A percentile compares a stretch with the other conserved stretches of the same genome.
These are phyloP conservation scores for Pseudanteris insignis DNA, from an alignment of 2,888 invertebrate species.

Conservation along the genomic window DNA sequence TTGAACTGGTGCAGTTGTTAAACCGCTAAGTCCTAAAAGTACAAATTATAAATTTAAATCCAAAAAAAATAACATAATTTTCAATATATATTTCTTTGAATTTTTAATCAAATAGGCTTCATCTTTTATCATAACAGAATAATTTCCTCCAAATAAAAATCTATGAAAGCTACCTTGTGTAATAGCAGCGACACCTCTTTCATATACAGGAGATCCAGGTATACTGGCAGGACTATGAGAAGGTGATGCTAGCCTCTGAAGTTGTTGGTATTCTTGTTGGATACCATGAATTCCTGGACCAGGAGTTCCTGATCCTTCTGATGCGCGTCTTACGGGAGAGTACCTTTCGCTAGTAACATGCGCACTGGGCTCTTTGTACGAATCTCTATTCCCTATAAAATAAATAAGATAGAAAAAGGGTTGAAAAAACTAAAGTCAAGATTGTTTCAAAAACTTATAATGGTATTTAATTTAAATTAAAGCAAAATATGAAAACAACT, in stretches of 20 bases:
- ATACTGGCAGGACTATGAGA: constrained; percentile 65
- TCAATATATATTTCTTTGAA: no score
- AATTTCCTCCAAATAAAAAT: neutral
- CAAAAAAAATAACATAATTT: no score
- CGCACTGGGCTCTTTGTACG: constrained; percentile 70
- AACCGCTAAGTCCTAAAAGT: constrained; percentile 79
- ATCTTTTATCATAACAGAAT: no score
- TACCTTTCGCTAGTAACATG: constrained; percentile 75
- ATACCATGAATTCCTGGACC: constrained; percentile 73
- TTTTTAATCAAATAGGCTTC: no score
- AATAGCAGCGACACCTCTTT: constrained; percentile 68
- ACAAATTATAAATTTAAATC: no score
- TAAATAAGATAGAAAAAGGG: constrained; percentile 18
- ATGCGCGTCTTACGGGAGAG: constrained; percentile 90
- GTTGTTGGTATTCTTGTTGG: constrained; percentile 81
- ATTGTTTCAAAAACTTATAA: no score
- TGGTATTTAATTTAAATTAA: no score
- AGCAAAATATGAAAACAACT: no score
- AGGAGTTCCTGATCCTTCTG: constrained; percentile 77
- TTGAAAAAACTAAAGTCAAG: no score
- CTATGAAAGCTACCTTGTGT: constrained; percentile 68
- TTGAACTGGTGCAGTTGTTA: constrained; percentile 73
- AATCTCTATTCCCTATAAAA: constrained; percentile 69
- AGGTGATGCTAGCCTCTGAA: constrained; percentile 72
- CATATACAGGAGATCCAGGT: constrained; percentile 64